Percentiles rank a stretch among this genome's conserved stretches.
Conservation (phyloP, 2,888 invertebrate species). For the Campoplex capitator region DNA sequence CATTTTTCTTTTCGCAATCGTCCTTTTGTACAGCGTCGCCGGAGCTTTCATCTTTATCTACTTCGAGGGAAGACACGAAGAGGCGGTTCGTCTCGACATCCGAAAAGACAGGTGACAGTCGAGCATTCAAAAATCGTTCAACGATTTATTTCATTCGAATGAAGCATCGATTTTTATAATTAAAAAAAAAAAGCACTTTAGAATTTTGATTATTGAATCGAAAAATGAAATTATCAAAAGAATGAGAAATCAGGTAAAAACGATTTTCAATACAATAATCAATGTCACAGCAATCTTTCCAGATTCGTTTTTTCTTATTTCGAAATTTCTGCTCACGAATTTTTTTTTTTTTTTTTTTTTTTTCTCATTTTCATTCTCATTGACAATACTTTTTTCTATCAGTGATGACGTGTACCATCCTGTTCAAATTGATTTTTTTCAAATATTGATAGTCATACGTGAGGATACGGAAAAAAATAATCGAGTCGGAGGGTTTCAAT, state of each 20-base stretch:
- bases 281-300: too few species aligned
- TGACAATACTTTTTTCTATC: too few species aligned
- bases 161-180: neutral
- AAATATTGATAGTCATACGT: neutral
- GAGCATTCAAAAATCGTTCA: neutral
- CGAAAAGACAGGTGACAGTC: conserved; percentile 78
- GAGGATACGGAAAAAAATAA: conserved; percentile 12
- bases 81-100: conserved; percentile 77
- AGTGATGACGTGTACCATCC: too few species aligned
- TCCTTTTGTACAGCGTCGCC: conserved; percentile 91
- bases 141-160: neutral
- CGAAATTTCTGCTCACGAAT: conserved; percentile 1
- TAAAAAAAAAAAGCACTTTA: too few species aligned
- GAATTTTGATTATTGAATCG: too few species aligned
- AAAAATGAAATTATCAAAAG: too few species aligned
- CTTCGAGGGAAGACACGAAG: conserved; percentile 89
- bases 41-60: conserved; percentile 93
- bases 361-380: too few species aligned
- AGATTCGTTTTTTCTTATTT: neutral
- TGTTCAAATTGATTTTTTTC: too few species aligned
- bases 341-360: too few species aligned
- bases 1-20: conserved; percentile 92
- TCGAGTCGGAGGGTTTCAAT: conserved; percentile 65
- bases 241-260: too few species aligned
- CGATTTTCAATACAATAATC: too few species aligned